Base-by-base conservation (phyloP, 2,888 invertebrate species). In the Zhuqinia jingwanae region DNA sequence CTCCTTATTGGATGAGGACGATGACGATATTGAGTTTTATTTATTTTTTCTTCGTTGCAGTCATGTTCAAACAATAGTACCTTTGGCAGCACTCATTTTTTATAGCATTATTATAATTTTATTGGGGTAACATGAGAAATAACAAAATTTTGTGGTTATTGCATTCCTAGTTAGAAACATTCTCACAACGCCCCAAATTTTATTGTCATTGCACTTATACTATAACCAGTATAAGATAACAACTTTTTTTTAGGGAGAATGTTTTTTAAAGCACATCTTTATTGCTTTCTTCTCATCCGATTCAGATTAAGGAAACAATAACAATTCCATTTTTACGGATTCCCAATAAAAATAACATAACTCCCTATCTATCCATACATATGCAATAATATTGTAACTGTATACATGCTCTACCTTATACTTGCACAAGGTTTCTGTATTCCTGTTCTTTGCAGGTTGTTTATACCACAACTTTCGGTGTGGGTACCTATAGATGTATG, bases 301-400 rank as follows among this genome's bases (percentile, higher is more conserved):
- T n/a, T n/a, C n/a, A n/a, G 25, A 58, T 58, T 22, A 20, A 58
- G 10, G 20, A n/a, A 50, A 11, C 50, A 50, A 50, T 50, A 50
- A 50, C 50, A 50, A 50, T 50, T 50, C 50, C 50, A n/a, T 13
- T 50, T 50, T 50, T 50, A 50, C 50, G n/a, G 50, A n/a, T n/a
- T 50, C 15, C 50, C 50, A 50, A 50, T 50, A 50, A 50, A 50
- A 11, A 13, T 50, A 50, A 50, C 15, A 50, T n/a, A 50, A 50
- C n/a, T 50, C n/a, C n/a, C 2, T 50, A 15, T 50, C n/a, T 15
- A 5, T 50, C n/a, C 13, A 13, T n/a, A 50, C 50, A 50, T 2
- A n/a, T 11, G 50, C n/a, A 50, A 13, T 50, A 10, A 15, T 5
- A 50, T 13, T 50, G 50, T 36, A 36, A 36, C 36, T n/a, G n/a